Evolutionary conservation across 2,113 vertebrate genomes (phyloP), one percentile per base, ranked within the genome.

Genomic region (Gulo gulo): DNA sequence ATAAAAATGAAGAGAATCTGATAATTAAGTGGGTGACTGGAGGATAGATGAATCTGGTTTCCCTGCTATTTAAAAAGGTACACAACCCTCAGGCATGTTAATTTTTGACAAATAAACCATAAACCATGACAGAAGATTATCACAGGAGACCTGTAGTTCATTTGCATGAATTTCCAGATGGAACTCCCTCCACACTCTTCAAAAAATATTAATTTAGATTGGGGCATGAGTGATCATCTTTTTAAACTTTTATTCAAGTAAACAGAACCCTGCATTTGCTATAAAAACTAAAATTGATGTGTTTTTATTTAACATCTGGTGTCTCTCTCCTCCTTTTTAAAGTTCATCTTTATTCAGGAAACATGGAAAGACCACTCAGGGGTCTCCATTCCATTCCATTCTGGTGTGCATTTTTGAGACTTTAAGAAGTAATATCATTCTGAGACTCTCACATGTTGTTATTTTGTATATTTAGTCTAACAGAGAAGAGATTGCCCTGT

Each of bases 41-140:
- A 94, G 96, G 97, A 97, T 76, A 93, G 63, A 93, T 83, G 91
- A 97, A 94, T 95, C 92, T 96, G 83, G 76, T 94, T 94, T 94
- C 84, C 96, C 0, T 88, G 65, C 81, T 96, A 18, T 79, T 67
- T 55, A 52, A 96, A 82, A 94, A 87, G 88, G 88, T 31, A 84
- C 20, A 80, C 45, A 96, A 23, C 71, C 85, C 71, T 76, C n/a
- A 91, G 97, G 96, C 94, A 97, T 97, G 96, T 96, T 98, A 97
- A 97, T 98, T 94, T 91, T 93, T 98, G 50, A 96, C 97, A 97
- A 98, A 98, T 96, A 96, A 97, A 96, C 92, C 1, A 0, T 96
- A 96, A 94, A 92, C 45, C 6, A 31, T 98, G 89, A 74, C 97
- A 91, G 88, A 88, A 67, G 91, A 78, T 26, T 88, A 83, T 97